Evolutionary conservation across 2,888 invertebrate species (phyloP), one percentile per base, ranked within the genome.

Genomic region (Copidosoma aretas): DNA sequence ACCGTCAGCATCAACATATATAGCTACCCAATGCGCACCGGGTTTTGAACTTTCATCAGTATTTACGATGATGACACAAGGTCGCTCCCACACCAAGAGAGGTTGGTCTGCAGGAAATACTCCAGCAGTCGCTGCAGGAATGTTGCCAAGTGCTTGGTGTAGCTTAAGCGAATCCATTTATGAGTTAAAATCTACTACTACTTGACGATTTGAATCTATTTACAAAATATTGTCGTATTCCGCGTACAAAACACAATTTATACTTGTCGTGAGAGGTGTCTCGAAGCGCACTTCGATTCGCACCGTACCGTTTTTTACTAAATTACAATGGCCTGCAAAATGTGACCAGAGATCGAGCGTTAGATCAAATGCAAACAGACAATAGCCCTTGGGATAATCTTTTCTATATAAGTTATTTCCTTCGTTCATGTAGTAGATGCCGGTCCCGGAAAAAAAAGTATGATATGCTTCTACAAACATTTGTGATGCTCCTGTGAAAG

Each of bases 161-260:
- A 32, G 32, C 8, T 32, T 5, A 3, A 32, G 8, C 32, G 32
- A 32, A 8, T 32, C 32, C 32, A 32, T 46, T 46, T 64, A 53
- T 17, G 19, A 25, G n/a, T 56, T 39, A 62, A 60, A 70, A 19
- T 51, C 60, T 0, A 51, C 41, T 12, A 61, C 51, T 15, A 58
- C 58, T 52, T 68, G 66, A n/a, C 65, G 49, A 8, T 22, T 59
- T 12, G 74, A 58, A 56, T 77, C 77, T 10, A 78, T 77, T 68
- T 79, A 76, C 17, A 80, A 61, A 12, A 78, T 56, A 65, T 78
- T 80, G 52, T 79, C 77, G 59, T 73, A 78, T 68, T 80, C 79
- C 0, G 76, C 75, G 60, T 78, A 70, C 39, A 77, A 63, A 3
- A 79, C 60, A 22, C 75, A 74, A 60, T 75, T 75, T 2, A 79